These are phyloP conservation scores for Lasioglossum baleicum DNA, from an alignment of 1,140 invertebrate species.

Conservation along the genomic window DNA sequence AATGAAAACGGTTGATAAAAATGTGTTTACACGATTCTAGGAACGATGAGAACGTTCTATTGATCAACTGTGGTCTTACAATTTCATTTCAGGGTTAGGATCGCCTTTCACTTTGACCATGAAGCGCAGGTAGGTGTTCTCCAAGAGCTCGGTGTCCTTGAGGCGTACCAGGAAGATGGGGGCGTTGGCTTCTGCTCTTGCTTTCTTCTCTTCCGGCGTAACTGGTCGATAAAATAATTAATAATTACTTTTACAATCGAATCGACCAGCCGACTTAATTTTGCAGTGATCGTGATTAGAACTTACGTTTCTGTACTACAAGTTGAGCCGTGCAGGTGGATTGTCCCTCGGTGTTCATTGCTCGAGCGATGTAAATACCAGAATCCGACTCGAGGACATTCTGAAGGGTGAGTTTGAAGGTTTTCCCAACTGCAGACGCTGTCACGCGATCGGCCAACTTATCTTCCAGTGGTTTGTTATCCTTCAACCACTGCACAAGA, in stretches of 20 bases:
- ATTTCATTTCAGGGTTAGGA: conserved; percentile 90
- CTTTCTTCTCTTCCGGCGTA: conserved; percentile 85
- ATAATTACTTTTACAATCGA: not conserved
- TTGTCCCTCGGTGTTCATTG: conserved; percentile 90
- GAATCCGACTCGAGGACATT: conserved; percentile 91
- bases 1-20: conserved; percentile 53
- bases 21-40: too few relatives aligned
- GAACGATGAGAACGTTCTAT: not conserved
- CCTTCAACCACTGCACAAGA: conserved; percentile 92
- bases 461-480: conserved; percentile 91
- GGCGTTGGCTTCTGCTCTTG: conserved; percentile 85
- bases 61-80: conserved; percentile 84
- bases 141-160: conserved; percentile 92
- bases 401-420: conserved; percentile 87
- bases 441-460: conserved; percentile 87
- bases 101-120: conserved; percentile 94
- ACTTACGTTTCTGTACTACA: conserved; percentile 90
- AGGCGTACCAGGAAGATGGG: conserved; percentile 91
- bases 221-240: conserved; percentile 77
- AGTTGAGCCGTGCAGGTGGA: conserved; percentile 91
- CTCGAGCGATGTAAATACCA: conserved; percentile 94
- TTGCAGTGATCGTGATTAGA: not conserved
- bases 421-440: conserved; percentile 81
- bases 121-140: conserved; percentile 92
- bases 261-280: too few relatives aligned